Evolutionary conservation across 2,797 vertebrate species (phyloP).

Genomic region (Premnoplex brunnescens): DNA sequence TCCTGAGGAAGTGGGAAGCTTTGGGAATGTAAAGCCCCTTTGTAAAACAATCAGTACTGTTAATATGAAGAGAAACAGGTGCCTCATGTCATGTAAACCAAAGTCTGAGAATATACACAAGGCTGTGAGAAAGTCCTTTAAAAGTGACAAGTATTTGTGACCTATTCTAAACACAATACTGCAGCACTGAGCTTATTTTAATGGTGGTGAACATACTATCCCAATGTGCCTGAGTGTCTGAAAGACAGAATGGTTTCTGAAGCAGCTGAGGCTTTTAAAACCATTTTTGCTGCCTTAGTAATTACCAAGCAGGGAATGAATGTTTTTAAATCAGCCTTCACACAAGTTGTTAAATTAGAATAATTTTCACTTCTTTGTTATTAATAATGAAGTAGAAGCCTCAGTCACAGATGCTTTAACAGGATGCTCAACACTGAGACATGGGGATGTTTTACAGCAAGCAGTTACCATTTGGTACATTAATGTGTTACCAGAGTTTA

Average conservation of each 20-base stretch:
- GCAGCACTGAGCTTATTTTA: neutral
- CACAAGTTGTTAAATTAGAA: neutral
- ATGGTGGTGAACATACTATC: neutral
- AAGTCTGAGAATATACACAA: neutral
- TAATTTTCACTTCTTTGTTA: neutral
- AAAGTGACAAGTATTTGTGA: neutral
- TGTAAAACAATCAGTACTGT: neutral
- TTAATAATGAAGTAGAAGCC: neutral
- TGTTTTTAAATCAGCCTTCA: conserved; percentile 4
- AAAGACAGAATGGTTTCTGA: neutral
- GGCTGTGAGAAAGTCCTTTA: neutral
- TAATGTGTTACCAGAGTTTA: neutral
- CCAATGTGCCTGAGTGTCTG: neutral
- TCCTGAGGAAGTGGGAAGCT: neutral
- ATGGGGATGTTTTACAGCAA: neutral
- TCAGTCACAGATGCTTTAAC: neutral
- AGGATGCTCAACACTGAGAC: neutral
- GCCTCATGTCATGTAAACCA: neutral
- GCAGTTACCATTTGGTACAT: neutral
- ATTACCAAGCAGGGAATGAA: neutral
- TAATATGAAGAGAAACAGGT: neutral
- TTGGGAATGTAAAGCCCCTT: neutral
- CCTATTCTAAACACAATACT: neutral
- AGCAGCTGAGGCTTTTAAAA: neutral
- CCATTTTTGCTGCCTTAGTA: neutral